Base-by-base conservation (phyloP, 2,888 invertebrate genomes). In the Agrochola circellaris region DNA sequence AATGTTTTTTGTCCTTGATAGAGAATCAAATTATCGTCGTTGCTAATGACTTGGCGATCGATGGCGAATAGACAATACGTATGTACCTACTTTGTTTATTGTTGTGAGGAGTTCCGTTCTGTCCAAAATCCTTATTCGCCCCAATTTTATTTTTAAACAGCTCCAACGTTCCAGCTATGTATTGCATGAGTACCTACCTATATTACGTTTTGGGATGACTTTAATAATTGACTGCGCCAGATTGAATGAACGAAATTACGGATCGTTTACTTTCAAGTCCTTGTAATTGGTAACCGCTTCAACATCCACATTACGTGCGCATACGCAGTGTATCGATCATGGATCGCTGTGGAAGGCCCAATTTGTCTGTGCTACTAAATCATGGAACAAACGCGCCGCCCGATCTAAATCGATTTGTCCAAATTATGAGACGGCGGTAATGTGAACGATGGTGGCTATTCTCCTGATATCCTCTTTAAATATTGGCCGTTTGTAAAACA, bases 331-430 rank as follows among this genome's bases (percentile, higher is more conserved):
- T 92, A 93, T 93, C 93, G 93, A 92, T 92, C 91, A 91, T 85
- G 86, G 90, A 84, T 89, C 90, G 91, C 91, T 89, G 90, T 91
- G 76, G 84, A 83, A 82, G 93, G 90, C 91, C 94, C 95, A 96
- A 96, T 96, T 96, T 96, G 94, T 94, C 91, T 94, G 94, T 90
- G 91, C 93, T 94, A 95, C 95, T 96, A 96, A 96, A 96, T 96
- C 96, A 96, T 94, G 93, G 90, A 88, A 93, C 95, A 96, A 96
- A 96, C 94, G 95, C 91, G 92, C 96, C 96, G 95, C 95, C 79
- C 93, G 95, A 93, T 96, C 95, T 95, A 95, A 96, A 96, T 95
- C 96, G 96, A 96, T 96, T 94, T 95, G 95, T 95, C 92, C 94
- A 94, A 96, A 96, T 96, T 96, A 96, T 93, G 91, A 93, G 86